Percentiles rank a stretch among this genome's conserved stretches.
These are phyloP conservation scores for Portevinia maculata DNA, from an alignment of 2,888 invertebrate species.

Conservation along the genomic window DNA sequence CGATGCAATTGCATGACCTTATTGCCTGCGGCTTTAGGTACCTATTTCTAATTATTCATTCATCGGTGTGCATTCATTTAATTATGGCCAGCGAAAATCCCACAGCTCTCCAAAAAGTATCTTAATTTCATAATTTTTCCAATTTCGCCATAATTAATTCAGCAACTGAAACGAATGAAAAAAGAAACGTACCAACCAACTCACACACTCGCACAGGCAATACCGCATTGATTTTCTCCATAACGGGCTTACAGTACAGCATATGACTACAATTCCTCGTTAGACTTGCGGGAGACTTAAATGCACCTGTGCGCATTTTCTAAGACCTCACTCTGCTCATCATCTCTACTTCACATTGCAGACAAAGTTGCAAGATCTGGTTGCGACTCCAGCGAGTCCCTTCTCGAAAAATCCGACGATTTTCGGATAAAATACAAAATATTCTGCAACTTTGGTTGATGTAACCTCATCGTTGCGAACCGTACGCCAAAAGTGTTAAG, in stretches of 20 bases:
- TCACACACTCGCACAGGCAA: slow-evolving; percentile 3
- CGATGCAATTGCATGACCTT: no score
- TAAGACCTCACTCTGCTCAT: slow-evolving; percentile 8
- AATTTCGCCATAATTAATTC: slow-evolving; percentile 54
- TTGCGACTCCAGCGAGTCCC: slow-evolving; percentile 11
- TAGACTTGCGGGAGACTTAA: slow-evolving; percentile 27
- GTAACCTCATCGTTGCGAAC: slow-evolving; percentile 5
- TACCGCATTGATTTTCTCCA: slow-evolving; percentile 20
- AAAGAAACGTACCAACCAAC: slow-evolving; percentile 3
- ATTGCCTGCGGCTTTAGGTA: no score
- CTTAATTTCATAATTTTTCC: slow-evolving; percentile 51
- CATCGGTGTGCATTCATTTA: background rate
- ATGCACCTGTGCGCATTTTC: slow-evolving; percentile 17
- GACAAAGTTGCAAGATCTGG: slow-evolving; percentile 1
- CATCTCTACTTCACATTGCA: background rate
- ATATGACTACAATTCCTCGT: no score
- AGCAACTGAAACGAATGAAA: slow-evolving; percentile 25
- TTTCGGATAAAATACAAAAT: background rate
- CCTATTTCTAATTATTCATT: no score
- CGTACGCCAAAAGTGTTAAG: slow-evolving; percentile 42
- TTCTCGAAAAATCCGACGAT: slow-evolving; percentile 10
- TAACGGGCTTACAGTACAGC: slow-evolving; percentile 13
- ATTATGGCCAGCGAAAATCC: slow-evolving; percentile 16
- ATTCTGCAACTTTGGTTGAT: background rate
- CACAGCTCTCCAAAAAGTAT: slow-evolving; percentile 22